phyloP scores from a whole-genome alignment of 2,113 vertebrate genomes.

The Eubucco bourcierii region DNA sequence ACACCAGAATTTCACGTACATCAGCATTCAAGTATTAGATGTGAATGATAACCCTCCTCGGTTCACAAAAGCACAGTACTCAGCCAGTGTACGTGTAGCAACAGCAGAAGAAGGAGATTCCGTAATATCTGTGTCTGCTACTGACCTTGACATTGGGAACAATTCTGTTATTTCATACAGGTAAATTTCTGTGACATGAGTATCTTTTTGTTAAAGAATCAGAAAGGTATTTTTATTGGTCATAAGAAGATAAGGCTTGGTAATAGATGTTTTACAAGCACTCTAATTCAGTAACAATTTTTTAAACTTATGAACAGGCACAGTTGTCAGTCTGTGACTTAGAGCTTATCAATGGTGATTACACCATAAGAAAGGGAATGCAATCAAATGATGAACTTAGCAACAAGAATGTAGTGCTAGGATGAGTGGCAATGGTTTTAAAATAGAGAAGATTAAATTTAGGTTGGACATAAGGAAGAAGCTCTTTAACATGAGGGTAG shows the following conservation, averaged over 20 bases:
- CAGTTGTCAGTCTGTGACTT: neutral
- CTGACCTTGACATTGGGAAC: slow-evolving; percentile 66
- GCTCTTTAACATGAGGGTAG: no score
- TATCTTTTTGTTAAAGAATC: neutral
- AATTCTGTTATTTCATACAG: slow-evolving; percentile 73
- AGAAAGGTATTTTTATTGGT: neutral
- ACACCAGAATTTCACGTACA: slow-evolving; percentile 73
- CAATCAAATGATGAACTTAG: neutral
- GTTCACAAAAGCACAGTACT: slow-evolving; percentile 64
- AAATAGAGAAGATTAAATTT: no score
- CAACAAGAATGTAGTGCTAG: neutral
- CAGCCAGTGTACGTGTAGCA: slow-evolving; percentile 16
- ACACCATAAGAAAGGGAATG: neutral
- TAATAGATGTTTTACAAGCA: neutral
- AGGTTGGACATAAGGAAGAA: no score
- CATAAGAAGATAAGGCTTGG: neutral
- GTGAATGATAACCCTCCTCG: slow-evolving; percentile 76
- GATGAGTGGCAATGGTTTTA: no score
- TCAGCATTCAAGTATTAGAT: slow-evolving; percentile 71
- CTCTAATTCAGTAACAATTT: neutral
- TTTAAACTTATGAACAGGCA: neutral
- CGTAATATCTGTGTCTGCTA: slow-evolving; percentile 66
- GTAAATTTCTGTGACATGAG: slow-evolving; percentile 1
- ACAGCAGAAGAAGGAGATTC: slow-evolving; percentile 51
- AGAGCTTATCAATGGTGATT: neutral